These are phyloP conservation scores for Microcebus ravelobensis DNA, from an alignment of 2,113 vertebrate species.

Conservation along the genomic window DNA sequence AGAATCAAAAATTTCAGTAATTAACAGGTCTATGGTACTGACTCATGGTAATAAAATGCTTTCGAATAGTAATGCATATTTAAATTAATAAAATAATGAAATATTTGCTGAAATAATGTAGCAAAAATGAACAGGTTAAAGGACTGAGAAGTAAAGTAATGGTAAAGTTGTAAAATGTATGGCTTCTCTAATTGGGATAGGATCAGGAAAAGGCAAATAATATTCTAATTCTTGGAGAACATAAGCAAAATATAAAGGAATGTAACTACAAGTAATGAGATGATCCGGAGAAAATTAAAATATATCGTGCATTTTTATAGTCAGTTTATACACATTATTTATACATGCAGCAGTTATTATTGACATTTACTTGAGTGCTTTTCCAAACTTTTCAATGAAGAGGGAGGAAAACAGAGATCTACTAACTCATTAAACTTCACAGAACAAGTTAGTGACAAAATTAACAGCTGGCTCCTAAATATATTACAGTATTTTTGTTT, in stretches of 20 bases:
- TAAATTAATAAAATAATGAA: slow-evolving; percentile 27
- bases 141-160: not conserved
- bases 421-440: slow-evolving; percentile 14
- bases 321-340: not conserved
- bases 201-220: not conserved
- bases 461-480: not conserved
- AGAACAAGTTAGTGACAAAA: not conserved
- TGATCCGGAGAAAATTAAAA: slow-evolving; percentile 16
- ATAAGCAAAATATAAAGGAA: slow-evolving; percentile 19
- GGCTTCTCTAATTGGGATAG: not conserved
- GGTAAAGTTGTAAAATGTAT: not conserved
- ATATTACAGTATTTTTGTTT: not conserved
- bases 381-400: not conserved
- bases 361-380: not conserved
- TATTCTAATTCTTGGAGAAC: not conserved
- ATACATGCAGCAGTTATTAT: not conserved
- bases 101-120: not conserved
- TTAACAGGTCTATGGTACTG: not conserved
- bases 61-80: not conserved
- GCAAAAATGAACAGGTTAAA: not conserved
- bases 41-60: not conserved
- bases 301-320: not conserved
- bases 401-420: not conserved
- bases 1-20: not conserved
- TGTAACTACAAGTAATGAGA: not conserved